These are phyloP conservation scores for Crenuchus spilurus DNA, from an alignment of 2,797 vertebrate genomes.

Conservation along the genomic window DNA sequence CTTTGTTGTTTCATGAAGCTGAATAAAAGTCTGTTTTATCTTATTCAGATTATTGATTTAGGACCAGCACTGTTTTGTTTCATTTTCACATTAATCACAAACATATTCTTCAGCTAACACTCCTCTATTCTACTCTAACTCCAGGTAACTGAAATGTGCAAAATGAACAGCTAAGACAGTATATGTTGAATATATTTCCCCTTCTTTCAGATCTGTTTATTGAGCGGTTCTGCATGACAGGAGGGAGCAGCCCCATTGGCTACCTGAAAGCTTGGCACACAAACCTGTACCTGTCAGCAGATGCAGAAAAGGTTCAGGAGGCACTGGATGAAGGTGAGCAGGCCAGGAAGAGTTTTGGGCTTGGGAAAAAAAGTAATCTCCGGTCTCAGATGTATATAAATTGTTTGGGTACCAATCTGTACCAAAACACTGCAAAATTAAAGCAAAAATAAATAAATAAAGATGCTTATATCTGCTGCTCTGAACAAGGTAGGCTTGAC, in stretches of 20 bases:
- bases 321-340: conserved; percentile 92
- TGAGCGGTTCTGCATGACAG: conserved; percentile 98
- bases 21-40: not conserved
- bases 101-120: not conserved
- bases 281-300: conserved; percentile 96
- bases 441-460: no score
- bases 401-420: no score
- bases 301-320: conserved; percentile 91
- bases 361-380: not conserved
- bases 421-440: no score
- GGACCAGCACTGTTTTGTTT: not conserved
- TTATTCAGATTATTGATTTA: not conserved
- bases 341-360: not conserved
- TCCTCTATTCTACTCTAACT: not conserved
- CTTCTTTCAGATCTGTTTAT: conserved; percentile 88
- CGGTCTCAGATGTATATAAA: no score
- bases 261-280: conserved; percentile 97
- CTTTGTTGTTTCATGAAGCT: not conserved
- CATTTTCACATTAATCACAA: not conserved
- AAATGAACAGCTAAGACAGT: not conserved
- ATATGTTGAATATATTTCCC: conserved; percentile 5
- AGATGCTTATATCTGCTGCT: no score
- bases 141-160: not conserved
- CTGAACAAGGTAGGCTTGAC: no score
- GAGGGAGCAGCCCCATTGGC: conserved; percentile 92